Evolutionary conservation across 2,797 vertebrate species (phyloP).

Genomic region (Neostethus bicornis): DNA sequence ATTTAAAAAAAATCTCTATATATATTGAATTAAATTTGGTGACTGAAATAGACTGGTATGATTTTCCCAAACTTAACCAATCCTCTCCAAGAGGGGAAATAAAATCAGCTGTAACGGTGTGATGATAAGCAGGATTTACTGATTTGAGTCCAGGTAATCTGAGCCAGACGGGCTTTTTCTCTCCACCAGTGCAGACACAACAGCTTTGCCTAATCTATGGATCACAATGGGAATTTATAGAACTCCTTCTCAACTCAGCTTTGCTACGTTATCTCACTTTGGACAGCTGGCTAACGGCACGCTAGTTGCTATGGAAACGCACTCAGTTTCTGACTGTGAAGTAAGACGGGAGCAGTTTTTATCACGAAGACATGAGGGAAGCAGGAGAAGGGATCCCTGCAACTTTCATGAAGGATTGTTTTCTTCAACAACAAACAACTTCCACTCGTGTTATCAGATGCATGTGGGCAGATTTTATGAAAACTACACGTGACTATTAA

Average conservation of each 20-base stretch:
- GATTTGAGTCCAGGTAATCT: constrained; percentile 17
- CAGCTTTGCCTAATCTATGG: constrained; percentile 33
- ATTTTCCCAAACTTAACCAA: neutral
- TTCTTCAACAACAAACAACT: constrained; percentile 29
- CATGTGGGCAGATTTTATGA: constrained; percentile 14
- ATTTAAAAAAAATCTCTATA: neutral
- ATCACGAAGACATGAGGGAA: constrained; percentile 49
- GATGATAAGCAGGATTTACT: constrained; percentile 7
- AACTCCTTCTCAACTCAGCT: constrained; percentile 50
- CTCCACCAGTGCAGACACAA: constrained; percentile 12
- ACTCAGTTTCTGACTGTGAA: constrained; percentile 63
- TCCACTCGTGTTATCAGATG: constrained; percentile 34
- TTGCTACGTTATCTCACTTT: constrained; percentile 69
- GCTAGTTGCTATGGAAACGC: constrained; percentile 78
- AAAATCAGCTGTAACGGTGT: constrained; percentile 8
- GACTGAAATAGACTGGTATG: neutral
- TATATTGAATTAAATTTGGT: neutral
- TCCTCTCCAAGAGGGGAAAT: neutral
- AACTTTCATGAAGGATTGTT: constrained; percentile 6
- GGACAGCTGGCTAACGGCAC: constrained; percentile 75
- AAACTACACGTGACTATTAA: constrained; percentile 40
- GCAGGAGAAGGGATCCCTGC: constrained; percentile 29
- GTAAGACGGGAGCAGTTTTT: constrained; percentile 63
- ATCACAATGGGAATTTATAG: constrained; percentile 51
- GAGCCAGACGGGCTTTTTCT: constrained; percentile 29